These are phyloP conservation scores for Melieria crassipennis DNA, from an alignment of 2,888 invertebrate species.

Conservation along the genomic window DNA sequence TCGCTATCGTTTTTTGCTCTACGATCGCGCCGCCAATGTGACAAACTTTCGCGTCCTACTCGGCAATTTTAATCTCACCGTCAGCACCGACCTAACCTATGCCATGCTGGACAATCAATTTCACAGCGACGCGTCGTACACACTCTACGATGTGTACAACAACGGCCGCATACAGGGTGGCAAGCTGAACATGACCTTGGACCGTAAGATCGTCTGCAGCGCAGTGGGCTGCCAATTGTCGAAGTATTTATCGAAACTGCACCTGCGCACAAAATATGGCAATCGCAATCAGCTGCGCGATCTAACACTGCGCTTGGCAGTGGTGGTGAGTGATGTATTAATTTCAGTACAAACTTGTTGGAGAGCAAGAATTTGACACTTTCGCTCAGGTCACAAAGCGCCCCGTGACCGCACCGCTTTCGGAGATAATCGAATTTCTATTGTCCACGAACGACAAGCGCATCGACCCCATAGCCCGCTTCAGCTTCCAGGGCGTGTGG, in stretches of 20 bases:
- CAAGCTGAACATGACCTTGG: constrained; percentile 56
- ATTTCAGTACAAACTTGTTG: too few species aligned
- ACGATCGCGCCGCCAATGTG: constrained; percentile 46
- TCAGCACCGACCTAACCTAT: constrained; percentile 58
- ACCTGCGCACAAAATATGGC: constrained; percentile 47
- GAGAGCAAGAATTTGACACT: not conserved
- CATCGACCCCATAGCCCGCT: constrained; percentile 51
- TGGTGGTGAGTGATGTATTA: constrained; percentile 50
- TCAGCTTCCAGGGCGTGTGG: constrained; percentile 49
- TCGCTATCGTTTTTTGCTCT: constrained; percentile 55
- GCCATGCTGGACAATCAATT: constrained; percentile 26
- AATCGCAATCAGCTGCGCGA: constrained; percentile 55
- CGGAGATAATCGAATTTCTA: constrained; percentile 47
- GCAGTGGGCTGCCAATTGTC: constrained; percentile 39
- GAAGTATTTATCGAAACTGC: constrained; percentile 50
- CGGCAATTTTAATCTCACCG: constrained; percentile 49
- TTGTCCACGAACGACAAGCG: constrained; percentile 46
- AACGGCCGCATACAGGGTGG: constrained; percentile 61
- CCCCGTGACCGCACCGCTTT: constrained; percentile 46
- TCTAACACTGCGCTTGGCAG: constrained; percentile 53
- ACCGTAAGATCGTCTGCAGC: constrained; percentile 52
- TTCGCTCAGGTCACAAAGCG: constrained; percentile 45
- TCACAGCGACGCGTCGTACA: constrained; percentile 28
- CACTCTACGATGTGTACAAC: constrained; percentile 61
- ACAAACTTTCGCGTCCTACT: constrained; percentile 46